Percentiles rank a stretch among this genome's conserved stretches.
phyloP scores from a whole-genome alignment of 2,113 vertebrate species.

The Eptesicus fuscus region DNA sequence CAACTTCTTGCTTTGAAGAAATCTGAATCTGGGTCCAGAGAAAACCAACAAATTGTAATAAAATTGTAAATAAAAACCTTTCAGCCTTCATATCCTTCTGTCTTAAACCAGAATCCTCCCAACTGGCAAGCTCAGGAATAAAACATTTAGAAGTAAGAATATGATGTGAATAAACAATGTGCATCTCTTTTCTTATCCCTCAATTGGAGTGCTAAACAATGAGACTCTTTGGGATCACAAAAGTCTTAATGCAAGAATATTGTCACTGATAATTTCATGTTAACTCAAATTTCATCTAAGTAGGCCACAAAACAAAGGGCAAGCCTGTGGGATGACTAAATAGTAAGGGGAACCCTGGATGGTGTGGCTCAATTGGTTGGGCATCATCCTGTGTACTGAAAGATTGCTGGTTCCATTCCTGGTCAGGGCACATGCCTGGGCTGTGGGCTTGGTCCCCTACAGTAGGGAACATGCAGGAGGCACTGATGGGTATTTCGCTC shows the following conservation, averaged over 20 bases:
- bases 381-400: background rate
- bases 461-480: background rate
- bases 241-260: background rate
- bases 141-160: constrained; percentile 18
- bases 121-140: background rate
- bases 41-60: constrained; percentile 5
- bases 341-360: background rate
- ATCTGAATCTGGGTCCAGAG: background rate
- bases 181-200: background rate
- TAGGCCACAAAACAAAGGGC: background rate
- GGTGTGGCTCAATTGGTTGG: background rate
- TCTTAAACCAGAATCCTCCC: background rate
- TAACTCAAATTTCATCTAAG: background rate
- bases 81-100: background rate
- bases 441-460: background rate
- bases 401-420: background rate
- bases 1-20: background rate
- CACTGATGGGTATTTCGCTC: background rate
- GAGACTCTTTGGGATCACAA: background rate
- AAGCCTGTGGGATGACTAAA: too few relatives aligned
- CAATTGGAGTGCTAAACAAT: background rate
- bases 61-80: background rate
- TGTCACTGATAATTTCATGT: background rate
- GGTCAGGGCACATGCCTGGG: background rate
- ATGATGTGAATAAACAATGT: background rate